phyloP scores from a whole-genome alignment of 2,797 vertebrate species.

The Leuciscus waleckii region DNA sequence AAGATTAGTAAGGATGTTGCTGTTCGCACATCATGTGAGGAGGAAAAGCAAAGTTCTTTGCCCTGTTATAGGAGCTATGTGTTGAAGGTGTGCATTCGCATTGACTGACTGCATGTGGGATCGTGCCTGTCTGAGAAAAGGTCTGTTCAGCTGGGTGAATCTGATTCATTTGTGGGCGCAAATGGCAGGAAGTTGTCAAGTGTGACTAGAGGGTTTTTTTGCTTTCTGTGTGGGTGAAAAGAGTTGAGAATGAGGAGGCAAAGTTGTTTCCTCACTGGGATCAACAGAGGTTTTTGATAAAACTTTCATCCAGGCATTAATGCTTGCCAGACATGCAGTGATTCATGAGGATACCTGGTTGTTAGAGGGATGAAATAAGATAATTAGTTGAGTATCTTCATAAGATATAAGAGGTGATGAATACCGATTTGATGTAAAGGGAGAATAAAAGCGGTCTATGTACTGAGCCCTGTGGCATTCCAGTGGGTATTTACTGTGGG shows the following conservation, averaged over 20 bases:
- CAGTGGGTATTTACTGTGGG: neutral
- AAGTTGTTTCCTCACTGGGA: neutral
- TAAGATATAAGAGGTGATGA: neutral
- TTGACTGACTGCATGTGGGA: neutral
- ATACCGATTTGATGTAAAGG: neutral
- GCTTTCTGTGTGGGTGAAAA: conserved; percentile 22
- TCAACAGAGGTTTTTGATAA: neutral
- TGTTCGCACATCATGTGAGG: neutral
- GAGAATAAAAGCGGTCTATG: neutral
- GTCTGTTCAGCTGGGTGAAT: neutral
- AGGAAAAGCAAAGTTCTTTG: neutral
- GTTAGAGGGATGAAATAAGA: neutral
- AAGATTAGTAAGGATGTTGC: neutral
- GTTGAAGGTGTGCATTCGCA: neutral
- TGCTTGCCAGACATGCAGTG: neutral
- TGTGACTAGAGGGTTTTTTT: neutral
- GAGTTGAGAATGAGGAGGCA: conserved; percentile 15
- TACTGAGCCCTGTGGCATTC: neutral
- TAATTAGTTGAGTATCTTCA: neutral
- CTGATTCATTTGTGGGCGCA: conserved; percentile 15
- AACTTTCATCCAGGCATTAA: neutral
- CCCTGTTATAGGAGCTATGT: neutral
- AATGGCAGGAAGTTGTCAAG: conserved; percentile 7
- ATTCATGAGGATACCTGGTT: neutral
- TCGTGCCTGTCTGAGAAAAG: neutral